Evolutionary conservation across 2,888 invertebrate genomes (phyloP).

Genomic region (Myopa tessellatipennis): DNA sequence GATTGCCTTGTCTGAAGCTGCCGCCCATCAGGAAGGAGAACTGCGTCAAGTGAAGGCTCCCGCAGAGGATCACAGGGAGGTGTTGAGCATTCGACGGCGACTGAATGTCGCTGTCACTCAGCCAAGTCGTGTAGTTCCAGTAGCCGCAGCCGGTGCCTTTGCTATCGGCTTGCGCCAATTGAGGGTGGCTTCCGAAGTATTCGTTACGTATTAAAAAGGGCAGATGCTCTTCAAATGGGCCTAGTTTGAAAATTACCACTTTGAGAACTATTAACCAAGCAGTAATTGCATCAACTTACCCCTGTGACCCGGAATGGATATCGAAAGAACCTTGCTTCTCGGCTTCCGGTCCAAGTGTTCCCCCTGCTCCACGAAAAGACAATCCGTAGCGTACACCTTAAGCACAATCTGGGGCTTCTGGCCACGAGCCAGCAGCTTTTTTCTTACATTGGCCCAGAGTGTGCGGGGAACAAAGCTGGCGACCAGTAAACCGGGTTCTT

Average conservation of each 20-base stretch:
- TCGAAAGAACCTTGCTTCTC: constrained; percentile 71
- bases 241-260: constrained; percentile 40
- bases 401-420: constrained; percentile 69
- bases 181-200: constrained; percentile 44
- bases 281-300: constrained; percentile 49
- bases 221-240: constrained; percentile 70
- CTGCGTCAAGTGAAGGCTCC: constrained; percentile 73
- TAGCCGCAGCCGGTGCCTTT: constrained; percentile 70
- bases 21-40: constrained; percentile 71
- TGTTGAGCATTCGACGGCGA: constrained; percentile 49
- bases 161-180: constrained; percentile 41
- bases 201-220: constrained; percentile 68
- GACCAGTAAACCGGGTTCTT: constrained; percentile 69
- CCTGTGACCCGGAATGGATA: constrained; percentile 72
- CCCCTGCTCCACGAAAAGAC: constrained; percentile 71
- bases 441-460: constrained; percentile 62
- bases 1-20: constrained; percentile 55
- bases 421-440: constrained; percentile 24
- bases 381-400: constrained; percentile 71
- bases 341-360: constrained; percentile 56
- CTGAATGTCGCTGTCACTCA: constrained; percentile 69
- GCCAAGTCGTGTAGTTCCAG: constrained; percentile 75
- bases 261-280: not conserved
- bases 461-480: constrained; percentile 70
- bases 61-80: constrained; percentile 64